phyloP scores from a whole-genome alignment of 2,888 invertebrate genomes.

The Eupithecia inturbata region DNA sequence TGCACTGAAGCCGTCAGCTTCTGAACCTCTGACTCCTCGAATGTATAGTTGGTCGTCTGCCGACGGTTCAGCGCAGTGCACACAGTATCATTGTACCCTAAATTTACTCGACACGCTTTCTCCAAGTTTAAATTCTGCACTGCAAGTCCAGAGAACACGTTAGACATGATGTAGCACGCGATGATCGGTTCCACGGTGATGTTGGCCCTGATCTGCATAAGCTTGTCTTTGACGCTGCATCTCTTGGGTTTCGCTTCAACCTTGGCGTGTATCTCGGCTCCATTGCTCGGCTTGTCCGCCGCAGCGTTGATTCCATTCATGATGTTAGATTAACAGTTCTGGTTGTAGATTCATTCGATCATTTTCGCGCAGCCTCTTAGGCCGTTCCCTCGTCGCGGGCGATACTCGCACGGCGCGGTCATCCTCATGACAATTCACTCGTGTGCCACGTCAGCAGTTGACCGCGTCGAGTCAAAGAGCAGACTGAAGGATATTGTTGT shows the following conservation, averaged over 20 bases:
- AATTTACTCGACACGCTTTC: conserved; percentile 93
- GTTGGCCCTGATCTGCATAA: conserved; percentile 82
- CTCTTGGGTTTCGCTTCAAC: conserved; percentile 63
- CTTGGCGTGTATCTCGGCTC: conserved; percentile 59
- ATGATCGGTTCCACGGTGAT: conserved; percentile 88
- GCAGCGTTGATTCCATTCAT: conserved; percentile 76
- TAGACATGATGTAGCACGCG: conserved; percentile 87
- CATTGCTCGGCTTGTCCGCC: conserved; percentile 65
- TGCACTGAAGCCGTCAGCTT: conserved; percentile 84
- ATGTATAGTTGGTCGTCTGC: conserved; percentile 88
- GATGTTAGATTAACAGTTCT: conserved; percentile 41
- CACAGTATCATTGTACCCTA: conserved; percentile 88
- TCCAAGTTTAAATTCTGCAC: conserved; percentile 93
- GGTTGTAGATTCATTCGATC: conserved; percentile 55
- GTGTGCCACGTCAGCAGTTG: conserved; percentile 47
- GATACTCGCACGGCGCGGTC: conserved; percentile 36
- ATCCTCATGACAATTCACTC: conserved; percentile 47
- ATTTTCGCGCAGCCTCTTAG: conserved; percentile 51
- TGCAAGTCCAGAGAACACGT: conserved; percentile 88
- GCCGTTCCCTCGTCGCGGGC: conserved; percentile 42
- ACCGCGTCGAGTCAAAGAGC: conserved; percentile 59
- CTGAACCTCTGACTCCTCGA: conserved; percentile 86
- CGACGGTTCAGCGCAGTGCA: conserved; percentile 90
- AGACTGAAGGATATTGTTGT: conserved; percentile 75
- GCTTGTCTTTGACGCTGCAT: conserved; percentile 69